These are phyloP conservation scores for Alcedo quadribrachys DNA, from an alignment of 2,797 vertebrate genomes.

Conservation along the genomic window DNA sequence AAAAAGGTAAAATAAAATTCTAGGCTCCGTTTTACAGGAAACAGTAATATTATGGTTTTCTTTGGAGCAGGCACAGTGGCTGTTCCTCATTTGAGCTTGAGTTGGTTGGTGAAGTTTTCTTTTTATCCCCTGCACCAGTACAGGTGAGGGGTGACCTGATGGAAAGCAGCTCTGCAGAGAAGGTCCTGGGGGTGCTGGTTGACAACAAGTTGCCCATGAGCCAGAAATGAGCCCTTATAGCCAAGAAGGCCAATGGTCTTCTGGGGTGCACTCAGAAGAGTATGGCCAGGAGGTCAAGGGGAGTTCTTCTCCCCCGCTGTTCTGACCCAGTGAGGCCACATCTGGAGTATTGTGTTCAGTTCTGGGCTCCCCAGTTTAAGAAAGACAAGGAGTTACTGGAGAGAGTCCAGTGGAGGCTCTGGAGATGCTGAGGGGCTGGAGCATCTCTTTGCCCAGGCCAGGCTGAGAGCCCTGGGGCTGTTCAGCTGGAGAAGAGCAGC, in stretches of 20 bases:
- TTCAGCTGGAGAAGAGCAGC: not conserved
- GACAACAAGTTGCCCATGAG: not conserved
- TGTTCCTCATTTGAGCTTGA: not conserved
- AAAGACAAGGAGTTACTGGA: not conserved
- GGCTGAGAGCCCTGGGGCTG: not conserved
- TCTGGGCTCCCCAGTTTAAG: not conserved
- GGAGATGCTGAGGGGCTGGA: not conserved
- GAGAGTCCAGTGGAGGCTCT: not conserved
- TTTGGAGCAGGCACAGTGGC: not conserved
- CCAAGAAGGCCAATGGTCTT: not conserved
- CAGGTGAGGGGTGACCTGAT: not conserved
- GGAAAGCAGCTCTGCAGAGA: not conserved
- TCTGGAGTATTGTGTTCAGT: not conserved
- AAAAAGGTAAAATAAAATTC: slow-evolving; percentile 4
- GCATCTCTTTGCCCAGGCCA: not conserved
- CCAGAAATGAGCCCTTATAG: not conserved
- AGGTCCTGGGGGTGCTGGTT: not conserved
- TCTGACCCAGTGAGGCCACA: not conserved
- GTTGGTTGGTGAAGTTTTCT: not conserved
- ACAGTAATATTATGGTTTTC: not conserved
- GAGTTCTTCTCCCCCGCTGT: not conserved
- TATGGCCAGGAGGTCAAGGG: not conserved
- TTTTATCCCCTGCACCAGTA: not conserved
- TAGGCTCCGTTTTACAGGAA: not conserved
- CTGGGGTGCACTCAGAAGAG: not conserved